Evolutionary conservation across 2,888 invertebrate species (phyloP), one percentile per base, ranked within the genome.

Genomic region (Heliconius ethilla): DNA sequence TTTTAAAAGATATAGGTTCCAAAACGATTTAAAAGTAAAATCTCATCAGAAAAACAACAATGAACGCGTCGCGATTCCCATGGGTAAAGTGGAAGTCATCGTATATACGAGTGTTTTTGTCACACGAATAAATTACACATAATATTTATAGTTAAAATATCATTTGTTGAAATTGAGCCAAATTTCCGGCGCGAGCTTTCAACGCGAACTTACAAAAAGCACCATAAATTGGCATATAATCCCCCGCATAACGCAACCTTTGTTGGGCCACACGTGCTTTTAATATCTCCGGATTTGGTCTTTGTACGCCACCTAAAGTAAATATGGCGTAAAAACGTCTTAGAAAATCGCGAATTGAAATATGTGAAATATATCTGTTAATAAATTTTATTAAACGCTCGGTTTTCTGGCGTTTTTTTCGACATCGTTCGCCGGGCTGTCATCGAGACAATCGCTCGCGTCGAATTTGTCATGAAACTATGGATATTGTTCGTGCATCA

Each of bases 241-340:
- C 94, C 92, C 90, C 94, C 94, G 92, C 94, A 94, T 93, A 94
- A 93, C 94, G 94, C 88, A 92, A 94, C 94, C 94, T 94, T 94
- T 94, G 94, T 94, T 92, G 93, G 94, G 92, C 92, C 94, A 94
- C 94, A 94, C 94, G 94, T 94, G 94, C 93, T 94, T 94, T 94
- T 94, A 93, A 94, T 93, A 92, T 92, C 90, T 88, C 89, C 87
- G 90, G 92, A 92, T 92, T 93, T 91, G 90, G 90, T 91, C 93
- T 92, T 93, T 94, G 91, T 93, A 85, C 85, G 82, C 84, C 80
- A 89, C 90, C 89, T 88, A 90, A 91, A 90, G 92, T 91, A 93
- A 93, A 94, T 92, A 93, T 70, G 72, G 88, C 87, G 89, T 89
- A 90, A 92, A 93, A 90, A 90, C 89, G 87, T 87, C 86, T 86